These are phyloP conservation scores for Aspiorhynchus laticeps DNA, from an alignment of 2,113 vertebrate genomes.

Conservation along the genomic window DNA sequence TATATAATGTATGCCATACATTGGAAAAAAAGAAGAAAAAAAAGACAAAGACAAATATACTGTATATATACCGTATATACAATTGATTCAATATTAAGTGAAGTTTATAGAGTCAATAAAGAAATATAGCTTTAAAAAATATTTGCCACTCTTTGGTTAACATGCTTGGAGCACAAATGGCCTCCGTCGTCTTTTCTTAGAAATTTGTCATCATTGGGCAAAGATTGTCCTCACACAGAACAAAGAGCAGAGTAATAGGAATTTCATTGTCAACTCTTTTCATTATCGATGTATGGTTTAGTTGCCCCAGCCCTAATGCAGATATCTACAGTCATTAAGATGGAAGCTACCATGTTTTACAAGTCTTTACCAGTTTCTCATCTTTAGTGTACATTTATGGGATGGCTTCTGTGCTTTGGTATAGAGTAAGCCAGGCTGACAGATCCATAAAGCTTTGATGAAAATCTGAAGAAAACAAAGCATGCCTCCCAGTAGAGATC, in stretches of 20 bases:
- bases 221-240: neutral
- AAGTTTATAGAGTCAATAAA: too few relatives aligned
- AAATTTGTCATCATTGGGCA: neutral
- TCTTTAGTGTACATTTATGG: neutral
- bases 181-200: neutral
- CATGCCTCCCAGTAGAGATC: constrained; percentile 41
- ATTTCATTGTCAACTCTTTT: neutral
- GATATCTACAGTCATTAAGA: neutral
- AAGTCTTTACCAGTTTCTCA: neutral
- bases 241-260: neutral
- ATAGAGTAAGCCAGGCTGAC: neutral
- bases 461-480: constrained; percentile 55
- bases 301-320: neutral
- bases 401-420: neutral
- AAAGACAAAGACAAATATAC: too few relatives aligned
- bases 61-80: too few relatives aligned
- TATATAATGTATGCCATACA: too few relatives aligned
- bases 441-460: constrained; percentile 48
- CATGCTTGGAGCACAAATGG: neutral
- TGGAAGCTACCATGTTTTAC: neutral
- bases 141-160: too few relatives aligned
- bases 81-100: too few relatives aligned
- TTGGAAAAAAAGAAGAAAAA: too few relatives aligned
- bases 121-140: too few relatives aligned
- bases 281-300: neutral